Percentiles rank a stretch among this genome's conserved stretches.
Conservation (phyloP, 1,140 invertebrate species). For the Zaprionus tsacasi region DNA sequence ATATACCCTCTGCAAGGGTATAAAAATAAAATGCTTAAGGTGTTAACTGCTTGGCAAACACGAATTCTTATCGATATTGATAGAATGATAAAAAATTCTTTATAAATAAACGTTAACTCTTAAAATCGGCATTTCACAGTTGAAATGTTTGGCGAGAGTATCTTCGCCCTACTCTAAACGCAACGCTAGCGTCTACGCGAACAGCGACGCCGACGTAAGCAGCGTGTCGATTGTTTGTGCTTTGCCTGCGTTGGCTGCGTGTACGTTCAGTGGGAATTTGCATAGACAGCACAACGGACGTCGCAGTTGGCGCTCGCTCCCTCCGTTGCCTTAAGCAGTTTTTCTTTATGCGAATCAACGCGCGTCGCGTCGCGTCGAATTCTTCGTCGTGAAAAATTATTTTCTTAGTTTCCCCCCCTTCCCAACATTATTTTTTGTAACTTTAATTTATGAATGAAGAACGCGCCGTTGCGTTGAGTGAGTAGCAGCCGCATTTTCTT, state of each 20-base stretch:
- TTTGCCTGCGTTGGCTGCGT: constrained; percentile 8
- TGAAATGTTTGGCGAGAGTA: background rate
- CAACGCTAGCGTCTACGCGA: background rate
- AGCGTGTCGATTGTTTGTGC: constrained; percentile 15
- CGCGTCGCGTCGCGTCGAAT: constrained; percentile 18
- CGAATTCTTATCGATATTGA: background rate
- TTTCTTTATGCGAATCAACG: constrained; percentile 33
- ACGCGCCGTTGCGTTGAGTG: constrained; percentile 55
- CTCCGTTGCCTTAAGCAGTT: constrained; percentile 1
- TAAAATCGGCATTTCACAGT: background rate
- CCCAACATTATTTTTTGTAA: constrained; percentile 48
- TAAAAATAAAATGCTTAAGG: too few relatives aligned
- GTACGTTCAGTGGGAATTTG: constrained; percentile 68
- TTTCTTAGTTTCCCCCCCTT: constrained; percentile 26
- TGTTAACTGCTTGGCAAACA: background rate
- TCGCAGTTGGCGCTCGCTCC: constrained; percentile 25
- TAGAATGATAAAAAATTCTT: background rate
- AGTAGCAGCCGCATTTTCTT: constrained; percentile 39
- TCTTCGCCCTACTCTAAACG: background rate
- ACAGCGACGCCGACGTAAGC: background rate
- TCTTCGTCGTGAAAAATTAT: constrained; percentile 33
- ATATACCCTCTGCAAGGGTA: too few relatives aligned
- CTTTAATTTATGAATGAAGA: constrained; percentile 73
- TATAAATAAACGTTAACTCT: background rate
- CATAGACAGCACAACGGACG: constrained; percentile 65